These are phyloP conservation scores for Leptoclinus maculatus DNA, from an alignment of 2,797 vertebrate species.

Conservation along the genomic window DNA sequence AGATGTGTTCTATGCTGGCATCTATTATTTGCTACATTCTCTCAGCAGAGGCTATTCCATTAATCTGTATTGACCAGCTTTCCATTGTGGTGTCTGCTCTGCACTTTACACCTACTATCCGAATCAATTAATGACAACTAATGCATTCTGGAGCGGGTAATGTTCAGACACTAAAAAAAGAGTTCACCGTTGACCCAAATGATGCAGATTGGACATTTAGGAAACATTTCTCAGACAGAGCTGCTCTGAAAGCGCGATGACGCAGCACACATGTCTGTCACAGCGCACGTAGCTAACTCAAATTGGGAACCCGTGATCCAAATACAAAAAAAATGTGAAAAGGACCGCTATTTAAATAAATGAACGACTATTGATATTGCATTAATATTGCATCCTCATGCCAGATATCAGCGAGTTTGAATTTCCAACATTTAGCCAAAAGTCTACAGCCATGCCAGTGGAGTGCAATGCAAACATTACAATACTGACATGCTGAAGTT, in stretches of 20 bases:
- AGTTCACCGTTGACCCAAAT: slow-evolving; percentile 51
- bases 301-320: neutral
- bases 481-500: neutral
- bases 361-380: neutral
- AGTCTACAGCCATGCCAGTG: neutral
- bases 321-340: neutral
- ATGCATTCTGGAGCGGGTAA: slow-evolving; percentile 65
- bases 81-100: slow-evolving; percentile 43
- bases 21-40: neutral
- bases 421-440: neutral
- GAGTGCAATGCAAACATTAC: too few relatives aligned
- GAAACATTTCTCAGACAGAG: neutral
- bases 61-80: slow-evolving; percentile 47
- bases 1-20: neutral
- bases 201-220: slow-evolving; percentile 27
- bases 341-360: neutral
- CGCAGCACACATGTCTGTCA: neutral
- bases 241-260: neutral
- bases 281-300: neutral
- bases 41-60: slow-evolving; percentile 23
- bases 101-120: slow-evolving; percentile 63
- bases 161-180: slow-evolving; percentile 57
- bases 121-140: slow-evolving; percentile 80
- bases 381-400: neutral
- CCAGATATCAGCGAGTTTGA: neutral